phyloP scores from a whole-genome alignment of 2,113 vertebrate genomes.

The Heliornis fulica region DNA sequence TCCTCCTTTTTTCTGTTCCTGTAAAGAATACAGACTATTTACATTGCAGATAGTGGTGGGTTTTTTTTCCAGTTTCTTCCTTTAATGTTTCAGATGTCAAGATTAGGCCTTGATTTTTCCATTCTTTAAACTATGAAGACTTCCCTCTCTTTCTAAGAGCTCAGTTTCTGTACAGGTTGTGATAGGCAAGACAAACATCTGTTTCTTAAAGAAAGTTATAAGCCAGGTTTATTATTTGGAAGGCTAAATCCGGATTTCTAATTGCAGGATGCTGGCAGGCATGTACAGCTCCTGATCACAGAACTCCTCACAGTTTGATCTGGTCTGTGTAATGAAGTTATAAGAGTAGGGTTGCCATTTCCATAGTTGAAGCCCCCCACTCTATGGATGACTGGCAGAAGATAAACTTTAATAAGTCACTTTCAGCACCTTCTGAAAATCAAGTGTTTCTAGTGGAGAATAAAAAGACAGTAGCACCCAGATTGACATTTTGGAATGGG shows the following conservation, averaged over 20 bases:
- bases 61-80: background rate
- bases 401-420: background rate
- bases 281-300: accelerated
- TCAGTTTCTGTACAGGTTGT: background rate
- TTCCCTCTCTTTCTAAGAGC: background rate
- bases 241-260: background rate
- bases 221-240: background rate
- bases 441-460: background rate
- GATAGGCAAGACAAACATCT: background rate
- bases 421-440: background rate
- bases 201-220: background rate
- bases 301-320: background rate
- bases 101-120: background rate
- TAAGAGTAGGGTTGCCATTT: background rate
- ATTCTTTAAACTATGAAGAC: background rate
- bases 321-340: background rate
- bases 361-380: background rate
- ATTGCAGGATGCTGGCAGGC: background rate
- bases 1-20: background rate
- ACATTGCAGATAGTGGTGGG: background rate
- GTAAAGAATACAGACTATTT: background rate
- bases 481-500: background rate
- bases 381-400: background rate
- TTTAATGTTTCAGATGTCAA: background rate
- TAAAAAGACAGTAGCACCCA: background rate